These are phyloP conservation scores for Notarius lentiginosus DNA, from an alignment of 2,113 vertebrate genomes.

Conservation along the genomic window DNA sequence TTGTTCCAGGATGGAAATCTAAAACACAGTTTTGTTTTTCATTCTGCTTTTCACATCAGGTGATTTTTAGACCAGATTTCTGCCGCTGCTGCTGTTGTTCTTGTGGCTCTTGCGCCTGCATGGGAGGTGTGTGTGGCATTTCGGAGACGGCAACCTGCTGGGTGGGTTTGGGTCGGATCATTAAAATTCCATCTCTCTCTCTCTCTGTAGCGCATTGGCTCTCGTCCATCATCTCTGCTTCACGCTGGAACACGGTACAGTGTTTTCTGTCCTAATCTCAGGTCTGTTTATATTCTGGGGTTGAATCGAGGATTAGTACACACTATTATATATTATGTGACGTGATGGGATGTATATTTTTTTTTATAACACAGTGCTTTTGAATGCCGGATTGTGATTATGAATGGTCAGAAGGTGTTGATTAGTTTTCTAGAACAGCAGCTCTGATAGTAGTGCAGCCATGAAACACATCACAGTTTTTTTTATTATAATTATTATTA, in stretches of 20 bases:
- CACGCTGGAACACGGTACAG: conserved; percentile 25
- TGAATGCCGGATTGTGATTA: background rate
- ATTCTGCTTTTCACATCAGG: background rate
- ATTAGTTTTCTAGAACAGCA: background rate
- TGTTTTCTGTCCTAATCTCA: conserved; percentile 24
- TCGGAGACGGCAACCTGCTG: conserved; percentile 65
- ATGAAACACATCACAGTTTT: background rate
- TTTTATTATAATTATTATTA: background rate
- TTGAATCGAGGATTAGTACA: conserved; percentile 5
- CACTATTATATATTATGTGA: background rate
- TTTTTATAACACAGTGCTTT: background rate
- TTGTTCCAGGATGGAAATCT: background rate
- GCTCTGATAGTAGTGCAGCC: background rate
- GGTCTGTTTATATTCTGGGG: conserved; percentile 2
- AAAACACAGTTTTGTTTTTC: background rate
- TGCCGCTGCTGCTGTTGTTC: background rate
- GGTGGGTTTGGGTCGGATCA: conserved; percentile 68
- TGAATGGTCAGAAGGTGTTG: background rate
- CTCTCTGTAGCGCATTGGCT: conserved; percentile 52
- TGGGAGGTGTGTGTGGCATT: conserved; percentile 66
- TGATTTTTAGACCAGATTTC: background rate
- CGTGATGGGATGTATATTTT: background rate
- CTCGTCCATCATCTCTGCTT: conserved; percentile 36
- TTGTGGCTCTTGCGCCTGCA: background rate
- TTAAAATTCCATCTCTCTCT: conserved; percentile 67